Conservation (phyloP, 2,888 invertebrate species). For the Parnassius mnemosyne region DNA sequence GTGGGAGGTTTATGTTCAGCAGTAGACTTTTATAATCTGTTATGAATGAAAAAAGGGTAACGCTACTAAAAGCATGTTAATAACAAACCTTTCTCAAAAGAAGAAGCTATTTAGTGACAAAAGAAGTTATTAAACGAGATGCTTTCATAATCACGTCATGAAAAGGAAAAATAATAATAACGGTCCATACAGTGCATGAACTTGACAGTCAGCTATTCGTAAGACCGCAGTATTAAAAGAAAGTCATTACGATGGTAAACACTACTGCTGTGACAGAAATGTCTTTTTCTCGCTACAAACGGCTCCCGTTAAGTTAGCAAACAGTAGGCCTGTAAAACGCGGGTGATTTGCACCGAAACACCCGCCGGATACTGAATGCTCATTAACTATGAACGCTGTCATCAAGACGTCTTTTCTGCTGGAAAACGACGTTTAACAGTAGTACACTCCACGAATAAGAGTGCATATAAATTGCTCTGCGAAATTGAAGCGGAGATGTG, state of each 20-base stretch:
- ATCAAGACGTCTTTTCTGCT: constrained; percentile 75
- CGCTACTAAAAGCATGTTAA: too few species aligned
- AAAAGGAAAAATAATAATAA: constrained; percentile 15
- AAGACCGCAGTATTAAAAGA: constrained; percentile 52
- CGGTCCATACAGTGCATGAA: constrained; percentile 6
- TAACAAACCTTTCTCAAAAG: constrained; percentile 4
- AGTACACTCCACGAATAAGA: constrained; percentile 72
- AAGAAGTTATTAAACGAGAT: constrained; percentile 46
- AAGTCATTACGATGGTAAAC: constrained; percentile 73
- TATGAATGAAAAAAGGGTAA: too few species aligned
- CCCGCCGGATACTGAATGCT: constrained; percentile 73
- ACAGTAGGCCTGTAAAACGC: constrained; percentile 60
- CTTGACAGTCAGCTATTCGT: constrained; percentile 15
- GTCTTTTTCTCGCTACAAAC: constrained; percentile 67
- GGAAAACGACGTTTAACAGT: constrained; percentile 70
- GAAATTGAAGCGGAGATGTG: constrained; percentile 73
- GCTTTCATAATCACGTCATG: constrained; percentile 44
- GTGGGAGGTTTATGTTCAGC: too few species aligned
- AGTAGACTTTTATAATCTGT: too few species aligned
- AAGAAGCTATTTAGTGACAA: constrained; percentile 31
- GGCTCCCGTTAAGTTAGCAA: constrained; percentile 62
- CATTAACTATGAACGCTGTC: constrained; percentile 79
- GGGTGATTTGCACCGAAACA: constrained; percentile 72
- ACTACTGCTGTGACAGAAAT: constrained; percentile 70
- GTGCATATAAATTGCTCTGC: constrained; percentile 78